Evolutionary conservation across 2,113 vertebrate species (phyloP), one percentile per base, ranked within the genome.

Genomic region (Raja brachyura): DNA sequence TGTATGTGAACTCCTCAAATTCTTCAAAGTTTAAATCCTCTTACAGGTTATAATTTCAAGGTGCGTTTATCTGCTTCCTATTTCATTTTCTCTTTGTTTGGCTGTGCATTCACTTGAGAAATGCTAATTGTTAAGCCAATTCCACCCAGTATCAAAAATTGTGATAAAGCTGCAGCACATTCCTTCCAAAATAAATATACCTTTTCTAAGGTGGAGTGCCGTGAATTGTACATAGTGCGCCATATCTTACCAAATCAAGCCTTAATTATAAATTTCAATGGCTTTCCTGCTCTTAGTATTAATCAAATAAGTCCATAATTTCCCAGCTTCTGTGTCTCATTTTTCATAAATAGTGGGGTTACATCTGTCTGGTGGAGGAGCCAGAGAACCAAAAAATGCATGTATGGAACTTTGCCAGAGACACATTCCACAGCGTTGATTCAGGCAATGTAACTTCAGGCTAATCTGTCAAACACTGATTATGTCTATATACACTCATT

Each of bases 61-160:
- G 96, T 96, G 20, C 97, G 95, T n/a, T 79, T 1, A 88, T 99
- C 97, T 0, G 97, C 96, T 94, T 99, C 97, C 28, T 99, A 99
- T 28, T 97, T 95, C 93, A 99, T 93, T 85, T 96, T 93, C 0
- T 14, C 0, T 11, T 93, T 93, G 74, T 33, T 31, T 0, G 0
- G 85, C 8, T 61, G 28, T 20, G 94, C 14, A n/a, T 18, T 92
- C 56, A 68, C 93, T 93, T 81, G 28, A 9, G 93, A 18, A 22
- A 13, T 90, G 3, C 90, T 93, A 95, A 98, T 98, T 0, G 98
- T 99, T 94, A 96, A 97, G 77, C 98, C 98, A 93, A 99, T 96
- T 93, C 96, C 97, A 94, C 98, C 98, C 99, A 22, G 18, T 22
- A 25, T 73, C 70, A 16, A 73, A 73, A 2, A 20, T 20, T 73